These are phyloP conservation scores for Drosophila carrolli DNA, from an alignment of 1,140 invertebrate genomes.

Conservation along the genomic window DNA sequence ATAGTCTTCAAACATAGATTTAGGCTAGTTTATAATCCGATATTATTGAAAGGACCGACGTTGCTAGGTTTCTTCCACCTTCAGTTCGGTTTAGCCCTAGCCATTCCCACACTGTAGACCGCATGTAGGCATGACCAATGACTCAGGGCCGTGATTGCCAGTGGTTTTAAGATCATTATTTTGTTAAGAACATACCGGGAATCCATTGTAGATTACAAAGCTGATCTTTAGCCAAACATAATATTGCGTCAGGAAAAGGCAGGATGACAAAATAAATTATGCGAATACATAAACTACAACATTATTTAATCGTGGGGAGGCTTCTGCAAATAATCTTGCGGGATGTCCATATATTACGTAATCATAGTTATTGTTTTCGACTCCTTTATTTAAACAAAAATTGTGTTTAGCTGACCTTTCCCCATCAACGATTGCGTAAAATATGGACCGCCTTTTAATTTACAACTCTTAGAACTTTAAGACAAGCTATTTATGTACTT, in stretches of 20 bases:
- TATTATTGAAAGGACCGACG: slow-evolving; percentile 18
- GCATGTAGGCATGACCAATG: background rate
- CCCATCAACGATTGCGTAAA: background rate
- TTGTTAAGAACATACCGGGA: background rate
- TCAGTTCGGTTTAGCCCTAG: slow-evolving; percentile 6
- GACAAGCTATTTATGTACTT: background rate
- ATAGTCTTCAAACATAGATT: slow-evolving; percentile 11
- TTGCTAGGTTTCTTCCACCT: slow-evolving; percentile 11
- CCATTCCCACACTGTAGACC: slow-evolving; percentile 1
- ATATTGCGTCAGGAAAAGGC: background rate
- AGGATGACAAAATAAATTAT: slow-evolving; percentile 16
- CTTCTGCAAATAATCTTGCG: background rate
- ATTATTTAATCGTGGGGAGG: slow-evolving; percentile 6
- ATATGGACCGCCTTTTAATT: background rate
- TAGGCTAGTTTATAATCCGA: slow-evolving; percentile 23
- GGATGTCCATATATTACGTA: background rate
- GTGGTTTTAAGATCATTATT: slow-evolving; percentile 1
- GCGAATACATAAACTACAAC: background rate
- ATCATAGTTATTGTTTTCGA: background rate
- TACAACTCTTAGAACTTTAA: slow-evolving; percentile 1
- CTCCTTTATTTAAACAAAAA: background rate
- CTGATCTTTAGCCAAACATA: slow-evolving; percentile 1
- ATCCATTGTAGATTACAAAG: slow-evolving; percentile 1
- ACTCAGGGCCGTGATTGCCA: background rate
- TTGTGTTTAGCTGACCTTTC: background rate